Percentiles rank a stretch among this genome's conserved stretches.
Conservation (phyloP, 2,888 invertebrate genomes). For the Seira ritae region DNA sequence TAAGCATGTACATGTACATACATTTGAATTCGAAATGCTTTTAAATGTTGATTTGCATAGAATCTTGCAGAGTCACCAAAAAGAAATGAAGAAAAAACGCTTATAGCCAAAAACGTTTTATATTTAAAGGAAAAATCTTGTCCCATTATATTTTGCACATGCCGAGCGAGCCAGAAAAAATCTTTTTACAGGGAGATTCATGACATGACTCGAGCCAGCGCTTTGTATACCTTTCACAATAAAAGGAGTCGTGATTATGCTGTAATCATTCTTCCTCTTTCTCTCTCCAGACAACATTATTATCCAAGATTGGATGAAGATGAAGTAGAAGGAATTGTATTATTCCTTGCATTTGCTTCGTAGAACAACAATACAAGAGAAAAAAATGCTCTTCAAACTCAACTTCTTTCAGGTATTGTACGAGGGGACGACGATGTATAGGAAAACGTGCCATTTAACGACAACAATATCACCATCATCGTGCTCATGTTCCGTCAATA, state of each 20-base stretch:
- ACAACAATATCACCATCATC: slow-evolving; percentile 59
- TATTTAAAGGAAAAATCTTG: slow-evolving; percentile 53
- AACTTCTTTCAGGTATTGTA: slow-evolving; percentile 20
- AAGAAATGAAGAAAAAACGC: slow-evolving; percentile 17
- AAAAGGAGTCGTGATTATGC: slow-evolving; percentile 52
- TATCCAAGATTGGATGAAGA: slow-evolving; percentile 19
- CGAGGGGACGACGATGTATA: slow-evolving; percentile 15
- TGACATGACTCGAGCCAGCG: slow-evolving; percentile 49
- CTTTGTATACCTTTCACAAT: background rate
- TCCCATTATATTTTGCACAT: slow-evolving; percentile 68
- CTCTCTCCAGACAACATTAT: slow-evolving; percentile 54
- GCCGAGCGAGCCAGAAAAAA: background rate
- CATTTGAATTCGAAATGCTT: background rate
- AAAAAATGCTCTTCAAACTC: background rate
- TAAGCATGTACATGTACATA: slow-evolving; percentile 20
- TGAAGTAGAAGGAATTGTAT: slow-evolving; percentile 10
- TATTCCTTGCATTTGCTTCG: no score
- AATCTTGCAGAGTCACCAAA: slow-evolving; percentile 60
- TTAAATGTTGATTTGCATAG: slow-evolving; percentile 58
- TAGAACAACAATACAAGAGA: background rate
- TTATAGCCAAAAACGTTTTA: slow-evolving; percentile 28
- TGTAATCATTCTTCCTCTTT: slow-evolving; percentile 55
- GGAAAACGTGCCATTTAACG: slow-evolving; percentile 59
- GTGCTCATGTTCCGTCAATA: slow-evolving; percentile 46
- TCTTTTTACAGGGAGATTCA: slow-evolving; percentile 44